A percentile compares a stretch with the other conserved stretches of the same genome.
phyloP scores from a whole-genome alignment of 2,113 vertebrate genomes.

The Pyxicephalus adspersus region DNA sequence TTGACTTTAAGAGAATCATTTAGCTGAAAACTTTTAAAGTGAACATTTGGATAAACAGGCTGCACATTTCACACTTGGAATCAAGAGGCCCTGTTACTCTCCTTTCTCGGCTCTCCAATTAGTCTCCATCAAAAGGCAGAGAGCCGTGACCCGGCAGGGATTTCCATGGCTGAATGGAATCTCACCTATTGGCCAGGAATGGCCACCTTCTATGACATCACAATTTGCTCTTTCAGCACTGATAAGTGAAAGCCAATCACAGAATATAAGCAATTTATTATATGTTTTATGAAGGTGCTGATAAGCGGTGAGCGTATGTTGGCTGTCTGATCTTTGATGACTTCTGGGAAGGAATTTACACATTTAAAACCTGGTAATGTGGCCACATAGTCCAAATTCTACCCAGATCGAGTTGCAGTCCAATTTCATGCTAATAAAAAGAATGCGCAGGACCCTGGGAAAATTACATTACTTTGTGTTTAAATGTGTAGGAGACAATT shows the following conservation, averaged over 20 bases:
- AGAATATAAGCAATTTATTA: not conserved
- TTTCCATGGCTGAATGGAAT: constrained; percentile 19
- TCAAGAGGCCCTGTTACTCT: too few relatives aligned
- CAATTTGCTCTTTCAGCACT: constrained; percentile 1
- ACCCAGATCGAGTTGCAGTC: not conserved
- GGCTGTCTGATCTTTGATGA: not conserved
- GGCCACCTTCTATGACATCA: constrained; percentile 11
- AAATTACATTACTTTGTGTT: too few relatives aligned
- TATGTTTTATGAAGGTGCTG: not conserved
- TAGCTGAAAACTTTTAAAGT: too few relatives aligned
- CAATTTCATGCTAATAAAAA: constrained; percentile 32
- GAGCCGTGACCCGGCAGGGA: constrained; percentile 18
- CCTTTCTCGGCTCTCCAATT: too few relatives aligned
- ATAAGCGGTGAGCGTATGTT: not conserved
- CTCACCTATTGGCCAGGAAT: constrained; percentile 23
- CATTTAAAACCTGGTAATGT: not conserved
- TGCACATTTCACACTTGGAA: too few relatives aligned
- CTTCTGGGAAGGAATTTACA: constrained; percentile 19
- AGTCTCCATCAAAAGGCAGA: too few relatives aligned
- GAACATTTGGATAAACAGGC: too few relatives aligned
- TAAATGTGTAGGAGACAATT: too few relatives aligned
- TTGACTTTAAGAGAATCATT: too few relatives aligned
- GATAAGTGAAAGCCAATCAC: constrained; percentile 9
- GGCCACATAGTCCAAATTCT: constrained; percentile 8
- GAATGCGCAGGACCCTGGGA: not conserved